These are phyloP conservation scores for Oasisia sp. DNA, from an alignment of 2,888 invertebrate genomes.

Conservation along the genomic window DNA sequence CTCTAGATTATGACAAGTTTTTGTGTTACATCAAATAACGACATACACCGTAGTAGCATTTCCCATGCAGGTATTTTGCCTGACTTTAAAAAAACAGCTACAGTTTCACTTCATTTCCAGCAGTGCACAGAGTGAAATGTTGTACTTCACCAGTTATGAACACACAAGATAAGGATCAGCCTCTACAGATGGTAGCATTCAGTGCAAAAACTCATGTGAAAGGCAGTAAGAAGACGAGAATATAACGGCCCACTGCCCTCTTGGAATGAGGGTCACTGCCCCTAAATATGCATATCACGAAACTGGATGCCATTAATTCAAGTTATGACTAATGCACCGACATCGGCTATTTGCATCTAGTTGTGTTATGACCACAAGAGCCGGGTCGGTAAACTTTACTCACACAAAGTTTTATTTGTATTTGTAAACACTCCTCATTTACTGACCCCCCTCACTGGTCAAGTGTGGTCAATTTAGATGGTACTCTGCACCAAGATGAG, in stretches of 20 bases:
- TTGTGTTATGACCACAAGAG: neutral
- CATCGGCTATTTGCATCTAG: neutral
- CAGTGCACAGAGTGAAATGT: no score
- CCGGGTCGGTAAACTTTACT: neutral
- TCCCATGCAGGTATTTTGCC: no score
- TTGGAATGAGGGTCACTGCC: neutral
- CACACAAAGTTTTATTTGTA: neutral
- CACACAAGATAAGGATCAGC: no score
- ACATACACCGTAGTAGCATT: no score
- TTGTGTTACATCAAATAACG: no score
- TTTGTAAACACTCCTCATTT: neutral
- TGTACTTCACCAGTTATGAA: no score
- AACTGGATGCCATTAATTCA: conserved; percentile 3
- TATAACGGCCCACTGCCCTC: neutral
- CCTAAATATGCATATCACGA: neutral
- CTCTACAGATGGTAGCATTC: no score
- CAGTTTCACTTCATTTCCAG: no score
- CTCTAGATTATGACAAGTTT: no score
- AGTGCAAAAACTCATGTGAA: neutral
- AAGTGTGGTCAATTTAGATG: neutral
- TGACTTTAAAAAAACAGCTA: no score
- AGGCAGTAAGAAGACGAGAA: neutral
- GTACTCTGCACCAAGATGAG: neutral
- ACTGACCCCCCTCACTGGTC: neutral
- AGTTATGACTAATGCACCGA: neutral